Conservation (phyloP, 2,888 invertebrate species). For the Drosophila anomalipes region DNA sequence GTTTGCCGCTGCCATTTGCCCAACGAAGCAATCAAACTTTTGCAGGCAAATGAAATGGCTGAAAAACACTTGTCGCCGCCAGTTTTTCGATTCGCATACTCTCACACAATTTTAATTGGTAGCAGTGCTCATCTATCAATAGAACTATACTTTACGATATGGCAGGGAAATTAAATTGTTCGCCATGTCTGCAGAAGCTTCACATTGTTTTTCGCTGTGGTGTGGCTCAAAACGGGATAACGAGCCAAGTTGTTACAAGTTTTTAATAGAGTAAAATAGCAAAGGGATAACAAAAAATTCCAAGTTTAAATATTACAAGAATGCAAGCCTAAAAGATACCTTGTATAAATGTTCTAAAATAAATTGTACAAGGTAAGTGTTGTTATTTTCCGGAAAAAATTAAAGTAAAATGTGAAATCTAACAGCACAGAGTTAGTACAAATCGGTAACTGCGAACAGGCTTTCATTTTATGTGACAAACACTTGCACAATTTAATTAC, state of each 20-base stretch:
- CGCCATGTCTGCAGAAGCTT: conserved; percentile 36
- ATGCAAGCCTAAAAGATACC: neutral
- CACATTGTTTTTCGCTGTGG: conserved; percentile 24
- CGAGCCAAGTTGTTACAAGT: conserved; percentile 82
- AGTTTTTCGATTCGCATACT: conserved; percentile 11
- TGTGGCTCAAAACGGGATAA: conserved; percentile 57
- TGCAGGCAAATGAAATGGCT: conserved; percentile 44
- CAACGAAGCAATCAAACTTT: conserved; percentile 66
- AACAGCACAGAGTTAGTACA: neutral
- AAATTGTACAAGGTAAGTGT: neutral
- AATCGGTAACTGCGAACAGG: neutral
- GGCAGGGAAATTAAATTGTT: conserved; percentile 72
- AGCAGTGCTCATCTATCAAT: conserved; percentile 62
- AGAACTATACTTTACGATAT: conserved; percentile 44
- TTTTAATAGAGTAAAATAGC: conserved; percentile 82
- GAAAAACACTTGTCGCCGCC: conserved; percentile 54
- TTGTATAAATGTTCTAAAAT: neutral
- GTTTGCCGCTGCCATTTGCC: conserved; percentile 35
- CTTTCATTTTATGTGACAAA: neutral
- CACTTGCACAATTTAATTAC: neutral
- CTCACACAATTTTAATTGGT: conserved; percentile 63
- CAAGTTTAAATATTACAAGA: neutral
- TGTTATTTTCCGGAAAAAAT: neutral
- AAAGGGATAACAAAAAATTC: conserved; percentile 36
- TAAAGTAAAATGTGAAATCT: neutral